phyloP scores from a whole-genome alignment of 2,113 vertebrate species.

The Chaetops frenatus region DNA sequence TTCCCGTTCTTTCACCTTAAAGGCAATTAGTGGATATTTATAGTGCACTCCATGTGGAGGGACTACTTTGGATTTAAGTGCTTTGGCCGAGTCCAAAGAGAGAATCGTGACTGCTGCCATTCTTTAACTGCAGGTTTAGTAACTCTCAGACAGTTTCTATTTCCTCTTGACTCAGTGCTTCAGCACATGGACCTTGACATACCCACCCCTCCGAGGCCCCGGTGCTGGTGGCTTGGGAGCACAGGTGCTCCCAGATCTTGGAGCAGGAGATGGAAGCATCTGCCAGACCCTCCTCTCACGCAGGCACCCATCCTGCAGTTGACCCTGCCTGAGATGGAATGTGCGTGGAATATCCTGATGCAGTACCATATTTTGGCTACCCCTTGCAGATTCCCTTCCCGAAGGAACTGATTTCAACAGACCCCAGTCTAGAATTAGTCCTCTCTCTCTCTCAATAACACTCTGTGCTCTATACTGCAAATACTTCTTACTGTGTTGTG shows the following conservation, averaged over 20 bases:
- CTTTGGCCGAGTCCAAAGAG: background rate
- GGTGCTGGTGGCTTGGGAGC: background rate
- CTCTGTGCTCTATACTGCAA: background rate
- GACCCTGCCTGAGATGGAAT: background rate
- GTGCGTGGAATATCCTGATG: background rate
- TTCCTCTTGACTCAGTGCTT: background rate
- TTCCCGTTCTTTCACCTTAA: background rate
- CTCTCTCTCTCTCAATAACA: background rate
- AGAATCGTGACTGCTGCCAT: background rate
- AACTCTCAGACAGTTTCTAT: background rate
- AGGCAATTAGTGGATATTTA: background rate
- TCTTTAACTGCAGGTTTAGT: background rate
- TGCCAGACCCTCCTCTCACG: background rate
- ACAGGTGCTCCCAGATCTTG: background rate
- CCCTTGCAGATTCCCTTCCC: background rate
- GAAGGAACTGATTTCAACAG: background rate
- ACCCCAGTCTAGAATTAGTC: background rate
- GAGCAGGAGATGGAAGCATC: background rate
- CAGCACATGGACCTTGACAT: background rate
- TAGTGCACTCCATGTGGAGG: background rate
- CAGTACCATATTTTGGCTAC: background rate
- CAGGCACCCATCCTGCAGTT: background rate
- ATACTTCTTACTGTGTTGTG: background rate
- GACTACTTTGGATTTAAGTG: background rate
- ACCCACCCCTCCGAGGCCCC: too few species aligned